Percentiles rank a stretch among this genome's conserved stretches.
phyloP scores from a whole-genome alignment of 2,797 vertebrate species.

The Macrochelys suwanniensis region DNA sequence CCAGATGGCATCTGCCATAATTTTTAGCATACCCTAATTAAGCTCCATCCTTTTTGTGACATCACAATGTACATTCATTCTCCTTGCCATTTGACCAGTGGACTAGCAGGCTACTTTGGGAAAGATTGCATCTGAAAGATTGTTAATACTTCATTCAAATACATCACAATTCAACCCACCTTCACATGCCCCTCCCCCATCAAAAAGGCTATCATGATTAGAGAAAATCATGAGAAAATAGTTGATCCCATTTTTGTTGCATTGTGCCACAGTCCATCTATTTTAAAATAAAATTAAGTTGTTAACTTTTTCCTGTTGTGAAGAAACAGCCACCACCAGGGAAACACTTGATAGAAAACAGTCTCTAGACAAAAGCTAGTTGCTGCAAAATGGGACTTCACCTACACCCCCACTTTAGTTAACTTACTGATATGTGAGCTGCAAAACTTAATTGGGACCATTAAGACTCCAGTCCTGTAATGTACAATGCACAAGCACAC shows the following conservation, averaged over 20 bases:
- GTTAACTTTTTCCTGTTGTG: background rate
- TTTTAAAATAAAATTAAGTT: conserved; percentile 6
- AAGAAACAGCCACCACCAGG: conserved; percentile 7
- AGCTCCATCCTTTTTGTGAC: background rate
- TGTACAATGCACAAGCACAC: conserved; percentile 55
- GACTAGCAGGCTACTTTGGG: background rate
- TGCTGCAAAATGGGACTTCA: conserved; percentile 31
- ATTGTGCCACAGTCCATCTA: background rate
- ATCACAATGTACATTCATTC: background rate
- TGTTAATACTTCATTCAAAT: background rate
- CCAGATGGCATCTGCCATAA: background rate
- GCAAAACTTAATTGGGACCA: conserved; percentile 64
- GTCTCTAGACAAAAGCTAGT: background rate
- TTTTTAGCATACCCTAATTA: background rate
- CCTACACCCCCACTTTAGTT: conserved; percentile 50
- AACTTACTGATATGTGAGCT: conserved; percentile 63
- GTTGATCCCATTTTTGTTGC: background rate
- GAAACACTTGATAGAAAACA: background rate
- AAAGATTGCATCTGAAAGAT: background rate
- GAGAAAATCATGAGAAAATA: background rate
- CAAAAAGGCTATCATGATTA: background rate
- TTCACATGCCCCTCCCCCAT: background rate
- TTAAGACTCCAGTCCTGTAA: conserved; percentile 53
- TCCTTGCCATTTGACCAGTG: background rate
- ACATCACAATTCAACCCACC: background rate